A percentile compares a stretch with the other conserved stretches of the same genome.
Conservation (phyloP, 2,797 vertebrate species). For the Argya squamiceps region DNA sequence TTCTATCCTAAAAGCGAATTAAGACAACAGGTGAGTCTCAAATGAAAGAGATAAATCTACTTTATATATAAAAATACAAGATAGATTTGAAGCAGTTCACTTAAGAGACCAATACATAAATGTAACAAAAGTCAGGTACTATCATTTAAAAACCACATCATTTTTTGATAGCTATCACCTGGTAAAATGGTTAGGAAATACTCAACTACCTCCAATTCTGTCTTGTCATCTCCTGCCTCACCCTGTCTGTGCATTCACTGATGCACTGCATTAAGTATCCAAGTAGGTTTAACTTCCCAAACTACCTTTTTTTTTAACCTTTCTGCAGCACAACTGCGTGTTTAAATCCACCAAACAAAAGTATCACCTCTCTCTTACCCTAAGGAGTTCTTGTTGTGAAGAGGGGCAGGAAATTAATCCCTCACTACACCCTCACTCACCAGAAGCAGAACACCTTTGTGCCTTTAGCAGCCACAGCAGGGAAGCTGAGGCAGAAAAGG, state of each 20-base stretch:
- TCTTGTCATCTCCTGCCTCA: background rate
- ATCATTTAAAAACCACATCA: background rate
- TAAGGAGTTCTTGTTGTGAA: background rate
- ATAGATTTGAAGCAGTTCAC: background rate
- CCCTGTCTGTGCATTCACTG: background rate
- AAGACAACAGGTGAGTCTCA: background rate
- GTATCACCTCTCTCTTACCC: fast-evolving
- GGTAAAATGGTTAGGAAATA: background rate
- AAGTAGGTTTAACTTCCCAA: background rate
- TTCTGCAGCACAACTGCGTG: fast-evolving
- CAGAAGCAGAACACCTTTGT: fast-evolving
- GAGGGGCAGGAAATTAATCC: fast-evolving
- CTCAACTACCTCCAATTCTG: background rate
- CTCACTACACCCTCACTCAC: background rate
- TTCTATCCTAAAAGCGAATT: background rate
- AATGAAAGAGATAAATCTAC: background rate
- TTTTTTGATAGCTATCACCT: background rate
- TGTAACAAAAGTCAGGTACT: background rate
- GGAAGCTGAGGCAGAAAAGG: background rate
- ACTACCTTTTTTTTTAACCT: background rate
- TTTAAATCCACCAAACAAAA: background rate
- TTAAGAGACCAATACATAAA: background rate
- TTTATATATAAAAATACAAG: background rate
- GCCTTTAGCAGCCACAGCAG: background rate
- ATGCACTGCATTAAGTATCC: background rate